A percentile compares a stretch with the other conserved stretches of the same genome.
phyloP scores from a whole-genome alignment of 2,888 invertebrate genomes.

The Aleiodes alternator region DNA sequence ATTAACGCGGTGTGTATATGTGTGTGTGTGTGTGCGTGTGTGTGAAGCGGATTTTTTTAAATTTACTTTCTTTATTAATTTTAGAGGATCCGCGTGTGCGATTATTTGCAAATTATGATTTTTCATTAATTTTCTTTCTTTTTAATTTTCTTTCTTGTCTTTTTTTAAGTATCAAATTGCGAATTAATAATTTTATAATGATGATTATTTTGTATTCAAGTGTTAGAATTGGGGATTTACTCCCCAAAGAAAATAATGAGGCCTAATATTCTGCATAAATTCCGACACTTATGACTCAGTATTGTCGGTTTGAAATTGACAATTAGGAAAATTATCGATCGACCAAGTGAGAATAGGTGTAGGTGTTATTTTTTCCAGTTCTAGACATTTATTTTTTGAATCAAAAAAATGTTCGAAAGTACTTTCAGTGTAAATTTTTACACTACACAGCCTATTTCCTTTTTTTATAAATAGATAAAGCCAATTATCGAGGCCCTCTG shows the following conservation, averaged over 20 bases:
- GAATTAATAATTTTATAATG: neutral
- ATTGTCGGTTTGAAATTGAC: neutral
- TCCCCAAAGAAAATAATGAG: neutral
- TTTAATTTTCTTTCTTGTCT: conserved; percentile 2
- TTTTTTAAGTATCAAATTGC: conserved; percentile 6
- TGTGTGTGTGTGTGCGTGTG: conserved; percentile 20
- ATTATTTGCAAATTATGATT: conserved; percentile 19
- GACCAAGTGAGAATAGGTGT: no score
- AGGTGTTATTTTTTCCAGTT: no score
- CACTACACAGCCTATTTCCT: no score
- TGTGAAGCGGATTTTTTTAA: conserved; percentile 22
- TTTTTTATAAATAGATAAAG: no score
- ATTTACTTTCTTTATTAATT: conserved; percentile 12
- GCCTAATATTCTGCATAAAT: neutral
- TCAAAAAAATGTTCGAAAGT: no score
- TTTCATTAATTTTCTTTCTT: conserved; percentile 1
- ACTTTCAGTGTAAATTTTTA: no score
- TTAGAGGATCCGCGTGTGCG: conserved; percentile 34
- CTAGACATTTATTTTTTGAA: no score
- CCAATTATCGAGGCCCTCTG: no score
- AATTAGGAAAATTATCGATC: no score
- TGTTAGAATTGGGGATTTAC: neutral
- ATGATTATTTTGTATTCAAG: conserved; percentile 27
- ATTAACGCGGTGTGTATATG: conserved; percentile 11
- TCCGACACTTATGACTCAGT: neutral